Conservation (phyloP, 2,888 invertebrate species). For the Cloeon dipterum region DNA sequence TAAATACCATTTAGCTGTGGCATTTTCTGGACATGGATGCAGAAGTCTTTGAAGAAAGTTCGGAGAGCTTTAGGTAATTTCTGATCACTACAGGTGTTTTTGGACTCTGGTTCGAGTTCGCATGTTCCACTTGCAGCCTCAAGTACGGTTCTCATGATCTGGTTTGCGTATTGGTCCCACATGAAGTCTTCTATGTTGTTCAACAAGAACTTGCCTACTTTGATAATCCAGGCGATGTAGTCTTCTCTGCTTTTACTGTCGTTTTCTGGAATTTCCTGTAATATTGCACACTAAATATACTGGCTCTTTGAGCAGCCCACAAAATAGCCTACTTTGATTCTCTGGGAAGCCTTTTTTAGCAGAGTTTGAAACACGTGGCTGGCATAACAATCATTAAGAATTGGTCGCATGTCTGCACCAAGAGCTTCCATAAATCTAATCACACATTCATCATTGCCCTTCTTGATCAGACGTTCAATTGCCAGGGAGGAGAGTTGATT, state of each 20-base stretch:
- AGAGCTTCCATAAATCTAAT: conserved; percentile 37
- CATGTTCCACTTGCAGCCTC: conserved; percentile 36
- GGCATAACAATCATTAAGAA: conserved; percentile 52
- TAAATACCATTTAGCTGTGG: conserved; percentile 34
- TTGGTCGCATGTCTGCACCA: conserved; percentile 36
- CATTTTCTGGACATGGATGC: conserved; percentile 35
- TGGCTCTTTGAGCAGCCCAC: no score
- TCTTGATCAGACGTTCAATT: conserved; percentile 49
- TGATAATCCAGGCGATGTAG: conserved; percentile 31
- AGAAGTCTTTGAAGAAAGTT: conserved; percentile 37
- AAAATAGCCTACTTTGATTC: conserved; percentile 6
- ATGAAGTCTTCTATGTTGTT: conserved; percentile 73
- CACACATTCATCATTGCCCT: conserved; percentile 34
- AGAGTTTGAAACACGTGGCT: conserved; percentile 59
- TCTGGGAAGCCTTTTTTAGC: conserved; percentile 15
- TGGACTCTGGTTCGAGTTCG: conserved; percentile 15
- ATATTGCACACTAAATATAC: no score
- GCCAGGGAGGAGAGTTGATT: conserved; percentile 64
- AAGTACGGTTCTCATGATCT: conserved; percentile 48
- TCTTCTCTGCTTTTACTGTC: neutral
- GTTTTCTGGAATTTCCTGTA: neutral
- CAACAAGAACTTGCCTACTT: conserved; percentile 46
- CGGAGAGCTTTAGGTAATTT: conserved; percentile 30
- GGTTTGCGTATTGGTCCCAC: conserved; percentile 53
- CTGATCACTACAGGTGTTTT: no score